These are phyloP conservation scores for Puffinus mauretanicus DNA, from an alignment of 2,113 vertebrate genomes.

Conservation along the genomic window DNA sequence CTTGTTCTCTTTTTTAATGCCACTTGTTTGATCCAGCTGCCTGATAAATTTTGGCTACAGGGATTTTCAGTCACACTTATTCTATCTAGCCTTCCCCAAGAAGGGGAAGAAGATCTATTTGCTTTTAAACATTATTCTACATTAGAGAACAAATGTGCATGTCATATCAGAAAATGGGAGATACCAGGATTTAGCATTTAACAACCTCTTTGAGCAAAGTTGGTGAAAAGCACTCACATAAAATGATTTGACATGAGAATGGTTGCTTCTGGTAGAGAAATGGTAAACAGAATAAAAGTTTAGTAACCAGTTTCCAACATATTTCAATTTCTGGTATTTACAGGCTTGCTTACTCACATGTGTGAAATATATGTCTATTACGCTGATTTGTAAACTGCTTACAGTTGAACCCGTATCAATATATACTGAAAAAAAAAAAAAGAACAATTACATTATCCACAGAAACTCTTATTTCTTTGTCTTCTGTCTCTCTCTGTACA, in stretches of 20 bases:
- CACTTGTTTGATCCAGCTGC: not conserved
- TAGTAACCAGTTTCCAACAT: not conserved
- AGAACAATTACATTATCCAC: not conserved
- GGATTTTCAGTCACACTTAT: not conserved
- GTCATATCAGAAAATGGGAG: not conserved
- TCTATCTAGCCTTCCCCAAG: not conserved
- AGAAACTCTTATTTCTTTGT: not conserved
- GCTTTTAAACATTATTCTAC: not conserved
- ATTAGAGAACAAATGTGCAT: not conserved
- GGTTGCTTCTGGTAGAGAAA: not conserved
- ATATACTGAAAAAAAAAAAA: not conserved
- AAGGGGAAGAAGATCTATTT: not conserved
- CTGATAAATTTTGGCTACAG: not conserved
- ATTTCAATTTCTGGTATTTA: not conserved
- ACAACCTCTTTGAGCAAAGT: not conserved
- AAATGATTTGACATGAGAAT: not conserved
- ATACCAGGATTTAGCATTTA: not conserved
- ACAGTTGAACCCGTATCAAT: not conserved
- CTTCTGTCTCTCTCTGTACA: not conserved
- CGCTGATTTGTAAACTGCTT: not conserved
- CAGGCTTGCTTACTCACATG: not conserved
- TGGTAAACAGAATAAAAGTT: not conserved
- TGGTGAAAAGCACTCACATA: not conserved
- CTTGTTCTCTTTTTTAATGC: not conserved
- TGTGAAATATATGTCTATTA: not conserved